phyloP scores from a whole-genome alignment of 1,140 invertebrate species.

The Psix sp. region DNA sequence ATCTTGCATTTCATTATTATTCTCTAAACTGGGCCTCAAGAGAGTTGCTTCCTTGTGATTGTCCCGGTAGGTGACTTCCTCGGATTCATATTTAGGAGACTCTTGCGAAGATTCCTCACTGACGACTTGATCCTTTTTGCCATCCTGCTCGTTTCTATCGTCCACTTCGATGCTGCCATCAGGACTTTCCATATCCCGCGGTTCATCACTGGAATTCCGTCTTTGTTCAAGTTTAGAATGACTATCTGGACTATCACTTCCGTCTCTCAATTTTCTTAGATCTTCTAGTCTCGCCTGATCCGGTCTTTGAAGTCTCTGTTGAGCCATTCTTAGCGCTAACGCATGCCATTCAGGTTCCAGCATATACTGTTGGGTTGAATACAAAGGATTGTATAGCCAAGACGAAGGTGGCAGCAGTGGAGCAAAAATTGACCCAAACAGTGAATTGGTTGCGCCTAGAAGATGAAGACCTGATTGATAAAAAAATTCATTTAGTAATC shows the following conservation, averaged over 20 bases:
- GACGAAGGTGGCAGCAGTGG: slow-evolving; percentile 73
- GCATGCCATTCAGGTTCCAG: slow-evolving; percentile 75
- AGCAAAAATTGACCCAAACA: slow-evolving; percentile 75
- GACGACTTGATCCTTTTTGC: slow-evolving; percentile 60
- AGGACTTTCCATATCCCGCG: slow-evolving; percentile 67
- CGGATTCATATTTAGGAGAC: slow-evolving; percentile 66
- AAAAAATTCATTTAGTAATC: slow-evolving; percentile 7
- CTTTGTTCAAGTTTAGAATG: slow-evolving; percentile 64
- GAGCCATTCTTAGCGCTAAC: slow-evolving; percentile 72
- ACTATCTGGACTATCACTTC: slow-evolving; percentile 66
- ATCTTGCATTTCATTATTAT: slow-evolving; percentile 67
- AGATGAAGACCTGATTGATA: slow-evolving; percentile 71
- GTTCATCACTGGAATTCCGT: slow-evolving; percentile 54
- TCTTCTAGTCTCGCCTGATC: slow-evolving; percentile 70
- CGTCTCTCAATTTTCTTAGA: slow-evolving; percentile 66
- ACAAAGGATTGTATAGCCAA: slow-evolving; percentile 74
- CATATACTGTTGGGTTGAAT: slow-evolving; percentile 73
- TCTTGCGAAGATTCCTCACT: slow-evolving; percentile 72
- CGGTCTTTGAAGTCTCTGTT: slow-evolving; percentile 72
- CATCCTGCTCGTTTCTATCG: slow-evolving; percentile 67
- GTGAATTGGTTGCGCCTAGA: slow-evolving; percentile 70
- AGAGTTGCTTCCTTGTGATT: slow-evolving; percentile 64
- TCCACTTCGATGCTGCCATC: slow-evolving; percentile 75
- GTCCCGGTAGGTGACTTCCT: slow-evolving; percentile 61
- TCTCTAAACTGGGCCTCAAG: slow-evolving; percentile 69